Evolutionary conservation across 2,888 invertebrate genomes (phyloP), one percentile per base, ranked within the genome.

Genomic region (Margaritifera margaritifera): DNA sequence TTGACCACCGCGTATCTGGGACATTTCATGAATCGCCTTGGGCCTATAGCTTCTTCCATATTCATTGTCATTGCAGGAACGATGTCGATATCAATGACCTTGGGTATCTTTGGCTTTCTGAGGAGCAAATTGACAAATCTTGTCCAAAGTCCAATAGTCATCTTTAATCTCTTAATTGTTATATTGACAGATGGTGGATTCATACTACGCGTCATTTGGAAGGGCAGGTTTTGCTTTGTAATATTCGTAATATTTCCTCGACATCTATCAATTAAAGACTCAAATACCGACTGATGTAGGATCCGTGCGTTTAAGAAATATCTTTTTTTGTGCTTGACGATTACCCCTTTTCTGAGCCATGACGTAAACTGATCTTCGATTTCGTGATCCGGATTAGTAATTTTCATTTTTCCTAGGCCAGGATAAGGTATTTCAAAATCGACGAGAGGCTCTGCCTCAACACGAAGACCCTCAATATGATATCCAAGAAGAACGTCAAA

Each of bases 1-100:
- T 78, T 80, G 65, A 75, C 73, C 22, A 80, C 77, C 8, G 74
- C 80, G 50, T 77, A 75, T 5, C 77, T 71, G 0, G 70, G 70
- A 53, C 77, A 78, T 4, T 71, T 55, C 65, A 79, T 71, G 1
- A 54, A 52, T 5, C 59, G 20, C 11, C 60, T 42, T 42, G 58
- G 27, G 52, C 71, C 62, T 2, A 69, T 69, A 2, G 72, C 71
- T 20, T 61, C 27, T 50, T 78, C 79, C 2, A 55, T 42, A 52
- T 65, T 66, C 3, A 79, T n/a, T 6, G 71, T 59, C 18, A 80
- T 25, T 1, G 73, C 79, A 5, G 80, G 80, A 15, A 80, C 77
- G 53, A 80, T 62, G 55, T 80, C 80, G 2, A 80, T 61, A 65
- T 80, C 79, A 31, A 80, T 77, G 4, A 27, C 4, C 27, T 27